Evolutionary conservation across 2,797 vertebrate genomes (phyloP), one percentile per base, ranked within the genome.

Genomic region (Fratercula arctica): DNA sequence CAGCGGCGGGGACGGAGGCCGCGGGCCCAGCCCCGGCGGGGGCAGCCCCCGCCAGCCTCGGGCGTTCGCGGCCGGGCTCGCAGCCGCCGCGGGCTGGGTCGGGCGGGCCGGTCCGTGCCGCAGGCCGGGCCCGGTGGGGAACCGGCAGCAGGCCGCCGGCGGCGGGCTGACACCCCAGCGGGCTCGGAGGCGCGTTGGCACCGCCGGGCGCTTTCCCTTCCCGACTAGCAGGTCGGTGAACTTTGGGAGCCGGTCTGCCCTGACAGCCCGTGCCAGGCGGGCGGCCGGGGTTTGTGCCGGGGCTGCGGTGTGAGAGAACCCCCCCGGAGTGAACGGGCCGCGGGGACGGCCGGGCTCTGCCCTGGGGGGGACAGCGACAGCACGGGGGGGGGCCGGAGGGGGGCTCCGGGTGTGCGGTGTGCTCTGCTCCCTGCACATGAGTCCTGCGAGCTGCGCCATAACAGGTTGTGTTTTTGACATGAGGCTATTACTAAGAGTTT

Each of bases 321-420:
- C 37, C 13, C 33, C 6, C 20, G 28, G 25, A 25, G 59, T 15
- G 16, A 25, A 17, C 15, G 59, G 35, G 33, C 56, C 23, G 59
- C 23, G 35, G 35, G 59, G 24, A 11, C 15, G 35, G 35, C 59
- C 35, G 35, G 24, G 57, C 33, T 37, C 15, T 37, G 57, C 35
- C n/a, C 14, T 8, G 57, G 23, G 15, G 41, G 41, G 19, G 10
- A 11, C 26, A n/a, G n/a, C n/a, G 23, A 23, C 11, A n/a, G 51
- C 13, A 11, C 48, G 24, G 4, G 48, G 15, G 15, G 50, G 50
- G 26, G 11, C 4, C 13, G 9, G 8, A 13, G 21, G n/a, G 59
- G 16, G n/a, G 4, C n/a, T n/a, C 16, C 16, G 20, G n/a, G 2
- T 5, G 51, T 0, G 1, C 33, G 0, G 16, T 1, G 54, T 1